Conservation (phyloP, 2,888 invertebrate genomes). For the Dorcus hopei region DNA sequence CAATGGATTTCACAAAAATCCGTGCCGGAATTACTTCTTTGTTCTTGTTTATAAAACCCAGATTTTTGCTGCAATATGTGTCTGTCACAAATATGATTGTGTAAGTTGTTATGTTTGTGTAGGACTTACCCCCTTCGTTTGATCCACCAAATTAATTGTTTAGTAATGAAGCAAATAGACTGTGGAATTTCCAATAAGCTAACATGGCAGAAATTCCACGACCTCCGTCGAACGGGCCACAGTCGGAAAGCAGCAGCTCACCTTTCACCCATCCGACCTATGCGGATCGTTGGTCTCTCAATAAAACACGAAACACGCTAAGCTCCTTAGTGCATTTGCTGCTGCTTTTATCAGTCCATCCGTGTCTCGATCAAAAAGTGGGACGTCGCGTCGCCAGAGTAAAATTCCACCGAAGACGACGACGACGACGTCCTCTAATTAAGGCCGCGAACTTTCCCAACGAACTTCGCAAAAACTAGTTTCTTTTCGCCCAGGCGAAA, state of each 20-base stretch:
- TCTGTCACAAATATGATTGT: too few relatives aligned
- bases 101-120: too few relatives aligned
- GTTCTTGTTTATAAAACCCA: too few relatives aligned
- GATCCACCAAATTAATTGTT: slow-evolving; percentile 13
- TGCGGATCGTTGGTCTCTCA: slow-evolving; percentile 28
- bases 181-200: slow-evolving; percentile 21
- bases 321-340: slow-evolving; percentile 27
- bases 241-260: neutral
- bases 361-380: neutral
- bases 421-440: too few relatives aligned
- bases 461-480: too few relatives aligned
- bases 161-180: slow-evolving; percentile 16
- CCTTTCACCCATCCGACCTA: slow-evolving; percentile 23
- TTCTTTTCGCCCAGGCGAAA: too few relatives aligned
- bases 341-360: slow-evolving; percentile 1
- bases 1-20: too few relatives aligned
- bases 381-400: too few relatives aligned
- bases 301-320: slow-evolving; percentile 14
- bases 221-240: slow-evolving; percentile 1
- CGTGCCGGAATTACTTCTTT: too few relatives aligned
- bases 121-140: neutral
- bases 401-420: too few relatives aligned
- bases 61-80: too few relatives aligned
- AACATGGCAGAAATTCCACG: slow-evolving; percentile 16
- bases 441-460: too few relatives aligned